Evolutionary conservation across 37 sponge, comb jelly and placozoan species (phyloP).

Genomic region (Cladorhizidae sp.): DNA sequence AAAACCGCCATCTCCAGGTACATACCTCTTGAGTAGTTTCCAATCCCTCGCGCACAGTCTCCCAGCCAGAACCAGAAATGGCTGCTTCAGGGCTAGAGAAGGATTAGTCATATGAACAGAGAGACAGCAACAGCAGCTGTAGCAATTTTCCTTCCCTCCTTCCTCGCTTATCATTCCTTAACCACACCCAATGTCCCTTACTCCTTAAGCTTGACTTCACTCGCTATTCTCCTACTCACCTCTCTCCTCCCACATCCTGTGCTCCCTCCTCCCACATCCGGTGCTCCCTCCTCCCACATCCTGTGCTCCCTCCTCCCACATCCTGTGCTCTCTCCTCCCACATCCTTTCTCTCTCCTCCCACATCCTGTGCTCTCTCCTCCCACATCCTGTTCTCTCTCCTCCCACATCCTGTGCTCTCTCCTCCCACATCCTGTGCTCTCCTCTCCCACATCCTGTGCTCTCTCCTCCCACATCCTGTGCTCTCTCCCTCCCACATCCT

Average conservation of each 20-base stretch:
- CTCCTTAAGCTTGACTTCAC: no score
- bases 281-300: background rate
- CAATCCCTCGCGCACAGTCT: slow-evolving; percentile 51
- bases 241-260: no score
- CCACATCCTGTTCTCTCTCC: background rate
- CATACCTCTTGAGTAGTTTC: slow-evolving; percentile 8
- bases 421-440: background rate
- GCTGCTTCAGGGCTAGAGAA: slow-evolving; percentile 48
- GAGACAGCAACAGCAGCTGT: background rate
- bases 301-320: background rate
- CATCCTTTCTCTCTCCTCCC: background rate
- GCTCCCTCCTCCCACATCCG: background rate
- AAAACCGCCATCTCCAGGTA: no score
- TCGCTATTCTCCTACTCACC: no score
- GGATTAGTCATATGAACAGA: background rate
- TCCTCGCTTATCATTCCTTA: no score
- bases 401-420: background rate
- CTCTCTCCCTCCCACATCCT: background rate
- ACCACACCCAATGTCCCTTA: no score
- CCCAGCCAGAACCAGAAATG: slow-evolving; percentile 65
- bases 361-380: background rate
- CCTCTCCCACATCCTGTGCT: background rate
- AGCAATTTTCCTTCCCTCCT: no score
- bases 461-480: background rate
- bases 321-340: background rate